Evolutionary conservation across 1,140 invertebrate species (phyloP), one percentile per base, ranked within the genome.

Genomic region (Ceratosolen solmsi): DNA sequence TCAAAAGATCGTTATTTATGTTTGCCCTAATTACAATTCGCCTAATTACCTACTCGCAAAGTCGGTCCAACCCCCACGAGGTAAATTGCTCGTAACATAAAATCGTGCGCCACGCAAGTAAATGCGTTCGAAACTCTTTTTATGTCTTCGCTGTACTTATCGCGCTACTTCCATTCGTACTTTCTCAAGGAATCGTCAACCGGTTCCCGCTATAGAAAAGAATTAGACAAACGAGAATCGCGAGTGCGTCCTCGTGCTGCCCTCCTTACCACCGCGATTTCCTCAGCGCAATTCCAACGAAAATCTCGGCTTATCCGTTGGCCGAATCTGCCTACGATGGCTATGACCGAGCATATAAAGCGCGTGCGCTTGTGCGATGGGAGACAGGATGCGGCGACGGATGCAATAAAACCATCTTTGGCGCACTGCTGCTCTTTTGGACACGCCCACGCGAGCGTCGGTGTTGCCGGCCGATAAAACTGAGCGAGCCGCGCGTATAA

Each of bases 391-490:
- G 63, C 27, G 30, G n/a, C 72, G 33, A 27, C 73, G 78, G 70
- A 80, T 72, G 75, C 33, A 81, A 81, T 82, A 83, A 83, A 86
- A 76, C 82, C 82, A 86, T 85, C 82, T 84, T 86, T 82, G 83
- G 73, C 51, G 68, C 30, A 60, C 54, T 86, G 83, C 84, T 86
- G 83, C 85, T 85, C 83, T 84, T 85, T 84, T 82, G 83, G 84
- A 84, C 85, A 84, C 88, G 88, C 88, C 88, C 87, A 89, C 88
- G 86, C 83, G 56, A 65, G 27, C n/a, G 9, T 46, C 77, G 56
- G 33, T 46, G 36, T 56, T 41, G 25, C 36, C 33, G 41, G 3
- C 71, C 41, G 79, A 74, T 73, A 80, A 74, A 80, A 72, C 30
- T 76, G 5, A 68, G 33, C 80, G 84, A 82, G 82, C 85, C 84